Evolutionary conservation across 2,888 invertebrate genomes (phyloP).

Genomic region (Apotomis turbidana): DNA sequence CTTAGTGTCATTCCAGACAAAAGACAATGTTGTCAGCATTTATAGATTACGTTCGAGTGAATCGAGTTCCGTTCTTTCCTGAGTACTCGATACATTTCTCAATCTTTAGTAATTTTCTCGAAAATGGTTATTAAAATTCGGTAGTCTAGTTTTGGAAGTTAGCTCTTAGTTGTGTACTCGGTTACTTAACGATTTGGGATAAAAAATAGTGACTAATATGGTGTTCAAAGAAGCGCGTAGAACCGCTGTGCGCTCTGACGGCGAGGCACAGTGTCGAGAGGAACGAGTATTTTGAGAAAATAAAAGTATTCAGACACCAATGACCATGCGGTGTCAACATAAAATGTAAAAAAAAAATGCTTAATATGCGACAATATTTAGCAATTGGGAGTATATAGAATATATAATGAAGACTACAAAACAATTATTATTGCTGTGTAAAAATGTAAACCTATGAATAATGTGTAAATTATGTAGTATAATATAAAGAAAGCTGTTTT

Average conservation of each 20-base stretch:
- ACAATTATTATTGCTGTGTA: conserved; percentile 82
- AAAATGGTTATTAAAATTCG: conserved; percentile 64
- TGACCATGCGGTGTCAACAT: conserved; percentile 68
- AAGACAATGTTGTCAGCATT: conserved; percentile 83
- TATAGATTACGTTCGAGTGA: conserved; percentile 74
- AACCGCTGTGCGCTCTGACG: conserved; percentile 53
- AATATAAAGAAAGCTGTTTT: conserved; percentile 79
- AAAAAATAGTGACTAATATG: conserved; percentile 64
- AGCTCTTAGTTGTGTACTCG: conserved; percentile 68
- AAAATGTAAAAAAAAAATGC: conserved; percentile 62
- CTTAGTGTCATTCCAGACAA: conserved; percentile 82
- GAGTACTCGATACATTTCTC: conserved; percentile 61
- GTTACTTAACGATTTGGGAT: conserved; percentile 64
- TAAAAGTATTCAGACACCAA: conserved; percentile 65
- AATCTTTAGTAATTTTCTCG: conserved; percentile 56
- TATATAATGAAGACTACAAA: conserved; percentile 80
- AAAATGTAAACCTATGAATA: conserved; percentile 82
- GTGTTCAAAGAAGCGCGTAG: conserved; percentile 60
- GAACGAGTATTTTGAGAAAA: conserved; percentile 64
- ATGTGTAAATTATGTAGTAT: conserved; percentile 83
- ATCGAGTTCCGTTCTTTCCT: conserved; percentile 55
- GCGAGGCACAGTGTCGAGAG: conserved; percentile 35
- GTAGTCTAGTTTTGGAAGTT: conserved; percentile 68
- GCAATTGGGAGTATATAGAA: conserved; percentile 79
- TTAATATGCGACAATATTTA: conserved; percentile 83